Conservation (phyloP, 2,888 invertebrate genomes). For the Oxytorus armatus region DNA sequence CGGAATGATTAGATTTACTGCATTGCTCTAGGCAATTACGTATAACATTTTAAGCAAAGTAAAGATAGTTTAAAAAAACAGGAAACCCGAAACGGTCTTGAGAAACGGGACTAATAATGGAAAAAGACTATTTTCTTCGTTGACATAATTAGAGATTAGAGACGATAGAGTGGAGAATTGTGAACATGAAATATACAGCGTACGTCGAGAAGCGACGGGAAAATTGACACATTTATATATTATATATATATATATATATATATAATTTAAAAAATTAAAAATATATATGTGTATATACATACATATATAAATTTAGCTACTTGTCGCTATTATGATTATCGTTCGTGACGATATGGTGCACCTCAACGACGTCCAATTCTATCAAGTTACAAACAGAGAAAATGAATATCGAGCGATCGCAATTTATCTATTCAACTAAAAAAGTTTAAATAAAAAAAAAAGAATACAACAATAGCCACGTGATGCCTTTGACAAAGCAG, state of each 20-base stretch:
- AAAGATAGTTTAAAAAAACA: constrained; percentile 1
- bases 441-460: constrained; percentile 60
- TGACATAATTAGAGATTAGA: constrained; percentile 40
- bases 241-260: constrained; percentile 25
- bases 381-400: constrained; percentile 60
- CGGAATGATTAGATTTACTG: constrained; percentile 72
- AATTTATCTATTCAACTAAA: constrained; percentile 76
- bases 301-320: constrained; percentile 41
- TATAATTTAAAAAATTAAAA: too few species aligned
- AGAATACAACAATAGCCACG: constrained; percentile 81
- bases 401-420: constrained; percentile 72
- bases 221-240: constrained; percentile 35
- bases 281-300: not conserved
- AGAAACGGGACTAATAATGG: constrained; percentile 49
- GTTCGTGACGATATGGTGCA: constrained; percentile 40
- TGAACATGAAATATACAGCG: constrained; percentile 22
- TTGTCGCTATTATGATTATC: constrained; percentile 47
- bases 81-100: not conserved
- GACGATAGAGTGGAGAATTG: constrained; percentile 43
- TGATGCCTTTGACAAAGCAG: constrained; percentile 82
- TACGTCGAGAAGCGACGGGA: constrained; percentile 35
- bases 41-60: constrained; percentile 42
- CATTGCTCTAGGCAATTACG: constrained; percentile 53
- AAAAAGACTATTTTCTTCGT: constrained; percentile 63
- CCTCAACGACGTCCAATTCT: constrained; percentile 60